phyloP scores from a whole-genome alignment of 1,140 invertebrate species.

The Drosophila cardini region DNA sequence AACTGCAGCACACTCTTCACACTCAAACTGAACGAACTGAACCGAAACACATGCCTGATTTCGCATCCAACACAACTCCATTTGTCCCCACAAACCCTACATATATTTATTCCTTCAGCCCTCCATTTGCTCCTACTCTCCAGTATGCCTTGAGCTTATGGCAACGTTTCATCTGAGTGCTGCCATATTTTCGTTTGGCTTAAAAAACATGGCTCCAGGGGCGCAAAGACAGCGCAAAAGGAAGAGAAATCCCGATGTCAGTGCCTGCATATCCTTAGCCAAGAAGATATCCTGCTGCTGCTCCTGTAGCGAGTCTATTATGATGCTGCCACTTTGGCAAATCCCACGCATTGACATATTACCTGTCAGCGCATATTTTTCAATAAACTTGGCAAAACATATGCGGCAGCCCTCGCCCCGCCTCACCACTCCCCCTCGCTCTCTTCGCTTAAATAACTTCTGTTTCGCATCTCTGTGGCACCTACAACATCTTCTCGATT shows the following conservation, averaged over 20 bases:
- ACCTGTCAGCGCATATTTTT: slow-evolving; percentile 83
- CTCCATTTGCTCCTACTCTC: background rate
- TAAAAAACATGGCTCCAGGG: slow-evolving; percentile 50
- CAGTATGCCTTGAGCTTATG: background rate
- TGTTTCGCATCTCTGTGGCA: slow-evolving; percentile 18
- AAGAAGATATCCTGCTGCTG: slow-evolving; percentile 6
- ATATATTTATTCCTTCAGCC: slow-evolving; percentile 15
- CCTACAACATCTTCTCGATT: background rate
- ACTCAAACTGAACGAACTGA: slow-evolving; percentile 2
- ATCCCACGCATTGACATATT: slow-evolving; percentile 83
- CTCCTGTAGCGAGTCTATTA: slow-evolving; percentile 62
- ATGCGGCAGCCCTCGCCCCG: slow-evolving; percentile 46
- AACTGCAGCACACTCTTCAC: slow-evolving; percentile 17
- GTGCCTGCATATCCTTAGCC: slow-evolving; percentile 47
- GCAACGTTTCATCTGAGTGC: slow-evolving; percentile 55
- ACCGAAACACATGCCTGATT: background rate
- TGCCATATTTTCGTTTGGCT: slow-evolving; percentile 72
- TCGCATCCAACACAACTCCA: no score
- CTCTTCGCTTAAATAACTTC: slow-evolving; percentile 32
- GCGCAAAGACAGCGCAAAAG: background rate
- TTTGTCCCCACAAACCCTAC: background rate
- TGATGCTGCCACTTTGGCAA: slow-evolving; percentile 66
- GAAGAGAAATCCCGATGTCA: slow-evolving; percentile 37
- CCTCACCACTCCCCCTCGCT: slow-evolving; percentile 9
- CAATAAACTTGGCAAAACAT: slow-evolving; percentile 83